Evolutionary conservation across 2,888 invertebrate species (phyloP), one percentile per base, ranked within the genome.

Genomic region (Helicoverpa assulta): DNA sequence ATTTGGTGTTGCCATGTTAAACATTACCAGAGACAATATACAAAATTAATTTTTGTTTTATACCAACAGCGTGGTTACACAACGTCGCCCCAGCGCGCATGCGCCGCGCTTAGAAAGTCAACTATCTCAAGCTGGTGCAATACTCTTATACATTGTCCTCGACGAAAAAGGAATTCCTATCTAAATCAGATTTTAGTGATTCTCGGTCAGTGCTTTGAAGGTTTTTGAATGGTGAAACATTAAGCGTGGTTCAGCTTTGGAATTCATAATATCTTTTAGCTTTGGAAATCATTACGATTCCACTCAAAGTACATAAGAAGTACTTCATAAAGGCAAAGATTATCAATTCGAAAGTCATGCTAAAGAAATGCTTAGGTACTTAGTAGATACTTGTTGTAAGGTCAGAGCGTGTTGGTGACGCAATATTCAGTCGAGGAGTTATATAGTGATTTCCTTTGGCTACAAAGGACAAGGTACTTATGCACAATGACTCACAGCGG

Each of bases 41-140:
- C n/a, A n/a, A n/a, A n/a, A n/a, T n/a, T n/a, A n/a, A n/a, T n/a
- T n/a, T n/a, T n/a, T n/a, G n/a, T n/a, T n/a, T n/a, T n/a, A n/a
- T n/a, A n/a, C n/a, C n/a, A n/a, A n/a, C n/a, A n/a, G n/a, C n/a
- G 14, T 18, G 10, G 52, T 67, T 73, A 54, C 14, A 50, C 37
- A 58, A 74, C 16, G 26, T 5, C 29, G 19, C 29, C 5, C 6
- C 47, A 26, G n/a, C 5, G 5, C 50, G 18, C 29, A 16, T 29
- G 5, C 50, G 40, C 70, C 18, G 62, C 19, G 52, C 74, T 57
- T 57, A 58, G 74, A 70, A 73, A 73, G 66, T 52, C 66, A 56
- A 37, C 66, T n/a, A n/a, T n/a, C 47, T n/a, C 47, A 47, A 16
- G n/a, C n/a, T 47, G 47, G 47, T 47, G 47, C 47, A 47, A 16